Evolutionary conservation across 2,888 invertebrate genomes (phyloP).

Genomic region (Electrophaes corylata): DNA sequence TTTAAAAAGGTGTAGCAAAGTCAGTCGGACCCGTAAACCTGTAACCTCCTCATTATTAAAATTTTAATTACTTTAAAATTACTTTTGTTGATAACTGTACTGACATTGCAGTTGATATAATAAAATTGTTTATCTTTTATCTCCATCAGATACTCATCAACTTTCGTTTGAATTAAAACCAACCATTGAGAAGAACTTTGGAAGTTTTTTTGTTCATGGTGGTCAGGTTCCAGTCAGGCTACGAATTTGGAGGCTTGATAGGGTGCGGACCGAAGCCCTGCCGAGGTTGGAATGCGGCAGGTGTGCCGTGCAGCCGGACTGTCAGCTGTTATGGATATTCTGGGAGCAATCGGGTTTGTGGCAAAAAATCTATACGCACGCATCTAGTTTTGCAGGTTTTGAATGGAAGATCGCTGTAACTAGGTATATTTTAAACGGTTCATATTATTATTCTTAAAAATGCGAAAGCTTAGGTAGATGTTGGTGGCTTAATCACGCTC

Average conservation of each 20-base stretch:
- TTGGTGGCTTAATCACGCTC: too few species aligned
- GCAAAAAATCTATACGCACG: background rate
- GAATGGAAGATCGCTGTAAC: background rate
- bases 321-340: constrained; percentile 51
- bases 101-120: too few species aligned
- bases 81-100: too few species aligned
- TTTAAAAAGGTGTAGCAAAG: too few species aligned
- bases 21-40: too few species aligned
- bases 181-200: constrained; percentile 8
- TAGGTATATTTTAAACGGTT: too few species aligned
- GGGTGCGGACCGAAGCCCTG: constrained; percentile 52
- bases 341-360: constrained; percentile 5
- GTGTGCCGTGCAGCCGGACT: constrained; percentile 58
- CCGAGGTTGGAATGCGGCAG: constrained; percentile 77
- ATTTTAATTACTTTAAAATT: too few species aligned
- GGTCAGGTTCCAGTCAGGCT: constrained; percentile 38
- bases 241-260: constrained; percentile 31
- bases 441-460: too few species aligned
- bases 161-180: constrained; percentile 6
- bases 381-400: constrained; percentile 4
- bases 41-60: too few species aligned
- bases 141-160: background rate
- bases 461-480: too few species aligned
- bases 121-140: background rate
- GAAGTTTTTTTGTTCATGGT: constrained; percentile 21